A percentile compares a stretch with the other conserved stretches of the same genome.
phyloP scores from a whole-genome alignment of 1,140 invertebrate genomes.

The Thaumatotibia leucotreta region DNA sequence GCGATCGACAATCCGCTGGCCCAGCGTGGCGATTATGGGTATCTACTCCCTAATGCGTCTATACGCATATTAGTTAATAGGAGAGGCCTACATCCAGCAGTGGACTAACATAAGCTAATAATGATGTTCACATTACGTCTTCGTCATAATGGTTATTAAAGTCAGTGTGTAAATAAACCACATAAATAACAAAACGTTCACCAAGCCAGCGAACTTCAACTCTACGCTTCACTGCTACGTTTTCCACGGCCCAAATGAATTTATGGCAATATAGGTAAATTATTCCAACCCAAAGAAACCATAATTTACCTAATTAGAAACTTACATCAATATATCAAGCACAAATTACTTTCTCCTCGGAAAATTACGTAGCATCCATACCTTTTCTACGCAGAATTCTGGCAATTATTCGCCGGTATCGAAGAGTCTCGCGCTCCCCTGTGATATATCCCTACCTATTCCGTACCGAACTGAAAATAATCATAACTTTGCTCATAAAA shows the following conservation, averaged over 20 bases:
- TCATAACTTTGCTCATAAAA: slow-evolving; percentile 76
- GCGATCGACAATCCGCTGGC: too few relatives aligned
- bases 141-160: too few relatives aligned
- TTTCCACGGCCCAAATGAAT: not conserved
- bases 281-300: slow-evolving; percentile 14
- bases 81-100: too few relatives aligned
- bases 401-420: slow-evolving; percentile 57
- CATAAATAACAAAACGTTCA: not conserved
- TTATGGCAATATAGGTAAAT: slow-evolving; percentile 12
- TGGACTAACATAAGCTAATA: too few relatives aligned
- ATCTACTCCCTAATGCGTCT: too few relatives aligned
- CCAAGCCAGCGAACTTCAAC: not conserved
- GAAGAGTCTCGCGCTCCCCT: slow-evolving; percentile 41
- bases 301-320: slow-evolving; percentile 15
- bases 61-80: too few relatives aligned
- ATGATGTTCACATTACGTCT: too few relatives aligned
- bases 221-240: not conserved
- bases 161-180: too few relatives aligned
- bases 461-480: slow-evolving; percentile 71
- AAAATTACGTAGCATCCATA: slow-evolving; percentile 50
- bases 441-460: slow-evolving; percentile 53
- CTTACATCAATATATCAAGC: slow-evolving; percentile 31
- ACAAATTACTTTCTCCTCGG: slow-evolving; percentile 50
- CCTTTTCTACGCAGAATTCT: slow-evolving; percentile 44
- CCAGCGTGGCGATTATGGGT: too few relatives aligned